A percentile compares a stretch with the other conserved stretches of the same genome.
phyloP scores from a whole-genome alignment of 2,797 vertebrate genomes.

The Echeneis naucrates region DNA sequence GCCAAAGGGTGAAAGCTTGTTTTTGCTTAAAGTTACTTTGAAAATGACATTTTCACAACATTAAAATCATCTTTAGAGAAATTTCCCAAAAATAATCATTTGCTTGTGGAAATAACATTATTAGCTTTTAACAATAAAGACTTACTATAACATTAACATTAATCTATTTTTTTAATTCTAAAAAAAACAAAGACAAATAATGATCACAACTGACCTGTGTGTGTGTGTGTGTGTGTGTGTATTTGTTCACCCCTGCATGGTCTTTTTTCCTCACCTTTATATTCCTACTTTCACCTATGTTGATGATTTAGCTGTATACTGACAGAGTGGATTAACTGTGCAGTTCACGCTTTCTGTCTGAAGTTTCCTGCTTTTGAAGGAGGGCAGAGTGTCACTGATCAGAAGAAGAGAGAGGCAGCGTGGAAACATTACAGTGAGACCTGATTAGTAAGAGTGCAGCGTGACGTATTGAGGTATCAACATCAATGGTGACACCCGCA shows the following conservation, averaged over 20 bases:
- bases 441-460: conserved; percentile 68
- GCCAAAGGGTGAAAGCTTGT: background rate
- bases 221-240: conserved; percentile 7
- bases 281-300: conserved; percentile 36
- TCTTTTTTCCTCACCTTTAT: conserved; percentile 5
- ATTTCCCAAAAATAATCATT: background rate
- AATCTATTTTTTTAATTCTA: conserved; percentile 6
- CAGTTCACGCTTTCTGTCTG: conserved; percentile 59
- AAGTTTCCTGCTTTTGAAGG: conserved; percentile 55
- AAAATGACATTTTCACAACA: background rate
- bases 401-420: conserved; percentile 46
- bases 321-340: conserved; percentile 64
- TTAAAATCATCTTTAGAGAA: background rate
- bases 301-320: conserved; percentile 60
- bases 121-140: conserved; percentile 16
- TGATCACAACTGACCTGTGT: background rate
- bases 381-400: conserved; percentile 70
- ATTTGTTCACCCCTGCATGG: conserved; percentile 4
- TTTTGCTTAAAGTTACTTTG: background rate
- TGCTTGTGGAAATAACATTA: background rate
- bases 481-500: conserved; percentile 66
- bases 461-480: conserved; percentile 54
- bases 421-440: conserved; percentile 64
- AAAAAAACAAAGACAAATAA: conserved; percentile 11
- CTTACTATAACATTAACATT: conserved; percentile 7